Evolutionary conservation across 2,113 vertebrate genomes (phyloP).

Genomic region (Mus pahari): DNA sequence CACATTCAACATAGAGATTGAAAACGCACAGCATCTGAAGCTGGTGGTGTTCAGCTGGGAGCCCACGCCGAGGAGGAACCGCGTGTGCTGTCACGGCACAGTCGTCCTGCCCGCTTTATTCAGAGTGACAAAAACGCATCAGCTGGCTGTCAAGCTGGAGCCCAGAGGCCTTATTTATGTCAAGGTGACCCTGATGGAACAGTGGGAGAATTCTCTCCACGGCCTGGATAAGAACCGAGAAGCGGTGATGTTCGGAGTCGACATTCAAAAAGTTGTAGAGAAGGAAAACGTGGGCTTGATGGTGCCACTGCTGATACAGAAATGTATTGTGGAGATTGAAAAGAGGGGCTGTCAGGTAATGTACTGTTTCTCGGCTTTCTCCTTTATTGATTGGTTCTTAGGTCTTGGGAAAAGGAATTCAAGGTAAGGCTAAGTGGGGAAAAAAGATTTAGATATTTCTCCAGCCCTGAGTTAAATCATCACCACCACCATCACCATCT

Average conservation of each 20-base stretch:
- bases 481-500: no score
- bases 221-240: constrained; percentile 88
- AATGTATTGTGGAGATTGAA: constrained; percentile 97
- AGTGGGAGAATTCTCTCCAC: constrained; percentile 96
- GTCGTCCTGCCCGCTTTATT: constrained; percentile 95
- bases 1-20: constrained; percentile 98
- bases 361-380: constrained; percentile 52
- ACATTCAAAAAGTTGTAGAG: constrained; percentile 94
- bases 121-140: constrained; percentile 93
- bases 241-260: constrained; percentile 94
- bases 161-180: constrained; percentile 97
- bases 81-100: constrained; percentile 96
- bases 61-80: constrained; percentile 92
- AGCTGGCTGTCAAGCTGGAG: constrained; percentile 96
- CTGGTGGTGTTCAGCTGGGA: constrained; percentile 99
- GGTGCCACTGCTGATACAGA: constrained; percentile 95
- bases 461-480: not conserved
- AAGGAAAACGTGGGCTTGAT: constrained; percentile 92
- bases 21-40: constrained; percentile 98
- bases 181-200: constrained; percentile 96
- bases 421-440: constrained; percentile 37
- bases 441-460: constrained; percentile 9
- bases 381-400: not conserved
- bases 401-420: constrained; percentile 46
- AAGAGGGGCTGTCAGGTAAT: constrained; percentile 98